phyloP scores from a whole-genome alignment of 2,888 invertebrate genomes.

The Drosophila siamana region DNA sequence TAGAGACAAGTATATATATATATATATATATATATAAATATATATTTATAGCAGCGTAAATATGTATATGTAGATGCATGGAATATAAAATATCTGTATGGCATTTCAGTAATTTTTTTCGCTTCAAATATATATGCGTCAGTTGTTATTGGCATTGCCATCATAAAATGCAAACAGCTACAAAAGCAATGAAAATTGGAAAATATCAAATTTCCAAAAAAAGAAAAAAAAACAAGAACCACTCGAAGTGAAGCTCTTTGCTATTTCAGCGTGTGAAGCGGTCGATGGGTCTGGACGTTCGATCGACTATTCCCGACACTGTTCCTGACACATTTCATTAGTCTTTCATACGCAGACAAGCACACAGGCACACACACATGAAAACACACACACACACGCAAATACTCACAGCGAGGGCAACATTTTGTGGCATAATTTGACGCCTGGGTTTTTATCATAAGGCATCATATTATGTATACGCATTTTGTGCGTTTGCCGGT shows the following conservation, averaged over 20 bases:
- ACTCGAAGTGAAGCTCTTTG: constrained; percentile 22
- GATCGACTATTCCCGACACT: constrained; percentile 62
- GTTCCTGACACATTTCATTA: constrained; percentile 77
- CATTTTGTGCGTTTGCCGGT: constrained; percentile 52
- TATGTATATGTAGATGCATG: constrained; percentile 45
- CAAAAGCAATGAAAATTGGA: constrained; percentile 73
- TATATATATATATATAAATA: constrained; percentile 8
- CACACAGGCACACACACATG: constrained; percentile 12
- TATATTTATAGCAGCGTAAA: constrained; percentile 2
- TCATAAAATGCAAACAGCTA: constrained; percentile 63
- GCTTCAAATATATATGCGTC: constrained; percentile 49
- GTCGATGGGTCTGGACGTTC: constrained; percentile 34
- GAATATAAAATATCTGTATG: constrained; percentile 65
- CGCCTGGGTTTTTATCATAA: constrained; percentile 71
- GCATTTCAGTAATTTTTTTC: constrained; percentile 59
- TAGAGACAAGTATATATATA: constrained; percentile 23
- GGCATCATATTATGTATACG: constrained; percentile 70
- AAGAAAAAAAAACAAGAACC: constrained; percentile 32
- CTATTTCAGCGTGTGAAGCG: constrained; percentile 22
- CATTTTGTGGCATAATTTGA: constrained; percentile 67
- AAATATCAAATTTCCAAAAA: constrained; percentile 72
- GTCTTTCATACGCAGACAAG: constrained; percentile 47
- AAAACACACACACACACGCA: constrained; percentile 7
- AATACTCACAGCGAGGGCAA: constrained; percentile 1
- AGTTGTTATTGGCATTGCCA: constrained; percentile 59